A percentile compares a stretch with the other conserved stretches of the same genome.
Evolutionary conservation across 2,113 vertebrate genomes (phyloP).

Genomic region (Redunca redunca): DNA sequence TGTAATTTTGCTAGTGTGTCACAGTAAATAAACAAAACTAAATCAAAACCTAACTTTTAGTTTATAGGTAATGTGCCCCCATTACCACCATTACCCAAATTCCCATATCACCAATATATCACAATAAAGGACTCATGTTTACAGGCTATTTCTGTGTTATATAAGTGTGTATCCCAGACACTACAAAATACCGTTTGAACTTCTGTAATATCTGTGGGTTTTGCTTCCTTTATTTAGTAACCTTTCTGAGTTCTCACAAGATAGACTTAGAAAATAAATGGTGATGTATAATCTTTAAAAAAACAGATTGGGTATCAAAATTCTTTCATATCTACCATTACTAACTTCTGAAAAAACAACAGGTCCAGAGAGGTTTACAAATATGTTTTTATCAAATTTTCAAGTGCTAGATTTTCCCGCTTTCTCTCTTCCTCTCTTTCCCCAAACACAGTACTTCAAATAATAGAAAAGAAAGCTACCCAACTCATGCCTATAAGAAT

Average conservation of each 20-base stretch:
- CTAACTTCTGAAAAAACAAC: background rate
- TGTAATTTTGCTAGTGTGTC: background rate
- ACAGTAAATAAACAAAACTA: background rate
- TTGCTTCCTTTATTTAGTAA: background rate
- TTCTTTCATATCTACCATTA: background rate
- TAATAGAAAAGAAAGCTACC: background rate
- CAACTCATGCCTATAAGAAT: background rate
- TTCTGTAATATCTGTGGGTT: background rate
- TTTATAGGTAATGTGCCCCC: background rate
- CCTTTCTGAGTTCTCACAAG: background rate
- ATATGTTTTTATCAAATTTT: background rate
- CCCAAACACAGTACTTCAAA: background rate
- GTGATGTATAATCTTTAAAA: background rate
- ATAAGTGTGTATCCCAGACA: background rate
- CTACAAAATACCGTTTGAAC: background rate
- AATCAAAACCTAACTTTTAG: background rate
- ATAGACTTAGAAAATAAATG: background rate
- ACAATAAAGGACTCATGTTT: background rate
- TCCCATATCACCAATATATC: background rate
- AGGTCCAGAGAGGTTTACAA: background rate
- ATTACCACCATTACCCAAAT: background rate
- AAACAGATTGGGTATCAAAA: background rate
- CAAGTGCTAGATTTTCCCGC: background rate
- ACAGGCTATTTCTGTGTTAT: background rate
- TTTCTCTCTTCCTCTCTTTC: background rate